These are phyloP conservation scores for Pelmatolapia mariae DNA, from an alignment of 2,113 vertebrate genomes.

Conservation along the genomic window DNA sequence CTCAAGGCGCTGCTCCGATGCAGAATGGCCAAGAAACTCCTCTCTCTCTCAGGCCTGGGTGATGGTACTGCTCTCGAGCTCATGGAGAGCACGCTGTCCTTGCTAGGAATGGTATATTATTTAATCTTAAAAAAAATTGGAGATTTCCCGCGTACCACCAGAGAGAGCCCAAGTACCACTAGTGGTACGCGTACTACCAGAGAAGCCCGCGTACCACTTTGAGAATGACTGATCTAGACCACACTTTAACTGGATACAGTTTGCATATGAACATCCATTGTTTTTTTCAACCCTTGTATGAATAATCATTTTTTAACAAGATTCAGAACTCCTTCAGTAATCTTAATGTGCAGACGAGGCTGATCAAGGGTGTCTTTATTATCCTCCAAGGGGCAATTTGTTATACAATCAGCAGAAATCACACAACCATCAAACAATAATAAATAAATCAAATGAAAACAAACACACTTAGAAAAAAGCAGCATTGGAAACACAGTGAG, in stretches of 20 bases:
- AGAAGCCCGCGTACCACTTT: not conserved
- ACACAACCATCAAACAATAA: not conserved
- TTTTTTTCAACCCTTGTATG: not conserved
- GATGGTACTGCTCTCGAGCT: not conserved
- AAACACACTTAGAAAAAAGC: not conserved
- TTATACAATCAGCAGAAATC: not conserved
- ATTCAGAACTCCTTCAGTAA: not conserved
- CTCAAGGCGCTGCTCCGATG: rapidly evolving
- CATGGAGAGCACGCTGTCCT: rapidly evolving
- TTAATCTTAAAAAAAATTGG: not conserved
- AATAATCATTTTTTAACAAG: not conserved
- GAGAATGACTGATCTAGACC: not conserved
- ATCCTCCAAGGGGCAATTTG: not conserved
- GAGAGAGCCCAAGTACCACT: not conserved
- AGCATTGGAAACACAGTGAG: not conserved
- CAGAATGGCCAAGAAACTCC: not conserved
- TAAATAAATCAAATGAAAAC: not conserved
- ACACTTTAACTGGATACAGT: not conserved
- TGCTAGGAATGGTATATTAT: not conserved
- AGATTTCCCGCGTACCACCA: rapidly evolving
- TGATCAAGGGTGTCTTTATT: not conserved
- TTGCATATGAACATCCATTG: not conserved
- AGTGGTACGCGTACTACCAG: not conserved
- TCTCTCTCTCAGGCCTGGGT: not conserved
- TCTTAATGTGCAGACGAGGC: not conserved